These are phyloP conservation scores for Petaurus breviceps DNA, from an alignment of 2,113 vertebrate species.

Conservation along the genomic window DNA sequence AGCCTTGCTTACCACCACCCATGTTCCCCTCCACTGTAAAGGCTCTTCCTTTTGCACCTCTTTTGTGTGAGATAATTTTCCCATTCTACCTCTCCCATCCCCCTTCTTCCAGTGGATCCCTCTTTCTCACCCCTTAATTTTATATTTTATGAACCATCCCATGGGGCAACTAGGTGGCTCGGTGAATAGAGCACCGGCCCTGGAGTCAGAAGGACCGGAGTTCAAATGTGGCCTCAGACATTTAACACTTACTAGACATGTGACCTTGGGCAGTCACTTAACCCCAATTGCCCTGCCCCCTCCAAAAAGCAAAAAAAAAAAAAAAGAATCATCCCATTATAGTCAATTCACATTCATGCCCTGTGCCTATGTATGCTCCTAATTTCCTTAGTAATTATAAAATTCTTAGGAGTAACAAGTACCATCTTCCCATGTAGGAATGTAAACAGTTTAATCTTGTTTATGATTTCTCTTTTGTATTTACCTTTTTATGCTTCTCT, in stretches of 20 bases:
- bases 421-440: not conserved
- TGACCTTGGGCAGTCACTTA: no score
- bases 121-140: not conserved
- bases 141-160: no score
- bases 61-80: not conserved
- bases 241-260: no score
- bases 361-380: not conserved
- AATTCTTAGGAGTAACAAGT: not conserved
- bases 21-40: not conserved
- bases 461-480: not conserved
- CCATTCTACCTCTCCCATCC: not conserved
- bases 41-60: not conserved
- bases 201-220: no score
- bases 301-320: no score
- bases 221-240: no score
- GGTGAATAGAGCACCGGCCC: no score
- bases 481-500: not conserved
- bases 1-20: no score
- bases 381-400: not conserved
- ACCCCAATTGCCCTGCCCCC: no score
- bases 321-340: not conserved
- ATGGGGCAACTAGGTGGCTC: no score
- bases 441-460: not conserved
- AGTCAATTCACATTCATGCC: not conserved
- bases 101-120: not conserved